These are phyloP conservation scores for Caenorhabditis sp. DNA, from an alignment of 2,888 invertebrate species.

Conservation along the genomic window DNA sequence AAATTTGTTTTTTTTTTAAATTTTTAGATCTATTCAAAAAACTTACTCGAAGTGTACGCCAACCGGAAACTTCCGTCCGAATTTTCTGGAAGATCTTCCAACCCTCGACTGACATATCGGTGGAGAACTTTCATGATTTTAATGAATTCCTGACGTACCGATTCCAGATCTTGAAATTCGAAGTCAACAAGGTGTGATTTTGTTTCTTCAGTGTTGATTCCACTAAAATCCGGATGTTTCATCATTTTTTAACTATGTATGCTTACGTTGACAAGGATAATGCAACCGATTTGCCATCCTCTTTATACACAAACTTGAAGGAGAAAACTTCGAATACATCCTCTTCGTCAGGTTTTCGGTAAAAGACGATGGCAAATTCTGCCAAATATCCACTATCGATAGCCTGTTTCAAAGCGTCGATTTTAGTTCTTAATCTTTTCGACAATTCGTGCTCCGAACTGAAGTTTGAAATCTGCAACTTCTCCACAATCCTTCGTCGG, in stretches of 20 bases:
- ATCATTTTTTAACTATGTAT: too few relatives aligned
- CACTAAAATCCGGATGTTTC: conserved; percentile 4
- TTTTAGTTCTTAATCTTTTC: conserved; percentile 6
- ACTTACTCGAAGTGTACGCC: conserved; percentile 18
- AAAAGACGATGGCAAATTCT: conserved; percentile 31
- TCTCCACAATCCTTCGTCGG: conserved; percentile 16
- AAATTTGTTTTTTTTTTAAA: too few relatives aligned
- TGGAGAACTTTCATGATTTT: conserved; percentile 13
- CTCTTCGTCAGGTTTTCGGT: conserved; percentile 21
- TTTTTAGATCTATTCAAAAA: not conserved
- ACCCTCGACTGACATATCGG: conserved; percentile 7
- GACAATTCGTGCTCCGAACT: conserved; percentile 5
- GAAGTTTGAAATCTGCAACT: conserved; percentile 10
- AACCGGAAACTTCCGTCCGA: conserved; percentile 28
- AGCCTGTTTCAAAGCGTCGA: conserved; percentile 10
- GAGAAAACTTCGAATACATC: conserved; percentile 22
- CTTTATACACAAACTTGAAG: conserved; percentile 19
- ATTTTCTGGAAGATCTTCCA: conserved; percentile 13
- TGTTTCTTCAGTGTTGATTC: not conserved
- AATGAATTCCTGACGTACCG: conserved; percentile 5
- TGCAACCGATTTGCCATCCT: conserved; percentile 7
- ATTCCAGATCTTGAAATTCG: conserved; percentile 7
- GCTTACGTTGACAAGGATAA: conserved; percentile 18
- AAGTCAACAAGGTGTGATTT: conserved; percentile 11
- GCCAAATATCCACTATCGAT: conserved; percentile 11